A percentile compares a stretch with the other conserved stretches of the same genome.
phyloP scores from a whole-genome alignment of 1,140 invertebrate species.

The Drosophila littoralis region DNA sequence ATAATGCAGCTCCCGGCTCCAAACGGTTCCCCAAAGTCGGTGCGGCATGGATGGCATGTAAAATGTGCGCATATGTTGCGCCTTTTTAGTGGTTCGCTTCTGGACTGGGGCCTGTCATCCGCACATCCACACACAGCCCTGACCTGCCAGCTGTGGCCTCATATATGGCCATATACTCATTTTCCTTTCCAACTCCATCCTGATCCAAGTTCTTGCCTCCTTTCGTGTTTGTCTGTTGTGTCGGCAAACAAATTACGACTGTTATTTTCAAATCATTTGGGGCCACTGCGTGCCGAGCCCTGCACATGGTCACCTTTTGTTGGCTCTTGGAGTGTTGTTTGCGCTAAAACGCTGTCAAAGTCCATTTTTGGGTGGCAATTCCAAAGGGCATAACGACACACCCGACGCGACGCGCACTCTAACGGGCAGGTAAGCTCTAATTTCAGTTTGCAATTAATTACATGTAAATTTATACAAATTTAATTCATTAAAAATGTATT shows the following conservation, averaged over 20 bases:
- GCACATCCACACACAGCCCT: slow-evolving; percentile 9
- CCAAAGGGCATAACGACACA: neutral
- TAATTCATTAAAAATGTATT: neutral
- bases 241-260: slow-evolving; percentile 80
- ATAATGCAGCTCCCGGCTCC: slow-evolving; percentile 64
- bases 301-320: slow-evolving; percentile 51
- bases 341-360: slow-evolving; percentile 9
- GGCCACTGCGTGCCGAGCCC: slow-evolving; percentile 55
- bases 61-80: slow-evolving; percentile 78
- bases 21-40: slow-evolving; percentile 39
- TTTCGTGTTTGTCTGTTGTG: slow-evolving; percentile 39
- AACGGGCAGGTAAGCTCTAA: neutral
- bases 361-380: slow-evolving; percentile 4
- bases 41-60: slow-evolving; percentile 51
- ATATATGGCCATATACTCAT: slow-evolving; percentile 3
- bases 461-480: slow-evolving; percentile 1
- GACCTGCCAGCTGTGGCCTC: slow-evolving; percentile 34
- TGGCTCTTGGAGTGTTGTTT: neutral
- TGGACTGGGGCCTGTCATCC: slow-evolving; percentile 7
- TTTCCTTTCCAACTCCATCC: neutral
- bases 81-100: slow-evolving; percentile 33
- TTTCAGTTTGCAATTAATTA: neutral
- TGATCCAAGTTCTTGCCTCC: neutral
- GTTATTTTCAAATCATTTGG: slow-evolving; percentile 81
- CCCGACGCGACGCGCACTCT: neutral